phyloP scores from a whole-genome alignment of 2,888 invertebrate species.

The Julus scandinavius region DNA sequence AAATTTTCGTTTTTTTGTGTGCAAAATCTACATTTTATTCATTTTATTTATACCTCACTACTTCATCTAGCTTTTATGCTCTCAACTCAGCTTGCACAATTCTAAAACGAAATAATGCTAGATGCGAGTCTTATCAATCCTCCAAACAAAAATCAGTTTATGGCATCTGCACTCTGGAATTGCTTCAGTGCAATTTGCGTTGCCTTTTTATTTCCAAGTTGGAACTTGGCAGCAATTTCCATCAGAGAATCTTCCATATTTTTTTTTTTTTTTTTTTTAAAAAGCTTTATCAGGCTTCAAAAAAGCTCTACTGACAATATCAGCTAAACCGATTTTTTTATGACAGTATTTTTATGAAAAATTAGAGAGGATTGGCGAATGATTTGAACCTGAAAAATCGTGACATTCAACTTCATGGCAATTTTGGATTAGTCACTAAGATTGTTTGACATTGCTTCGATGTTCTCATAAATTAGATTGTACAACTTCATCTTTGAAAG shows the following conservation, averaged over 20 bases:
- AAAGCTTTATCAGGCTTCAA: neutral
- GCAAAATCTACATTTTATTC: neutral
- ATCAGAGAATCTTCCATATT: neutral
- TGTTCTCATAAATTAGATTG: neutral
- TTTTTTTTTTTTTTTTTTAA: no score
- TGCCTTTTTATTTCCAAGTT: neutral
- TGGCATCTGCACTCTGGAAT: neutral
- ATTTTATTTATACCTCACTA: neutral
- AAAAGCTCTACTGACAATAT: neutral
- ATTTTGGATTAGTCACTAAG: neutral
- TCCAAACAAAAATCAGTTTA: constrained; percentile 37
- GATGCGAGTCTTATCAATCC: neutral
- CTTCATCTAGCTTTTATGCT: no score
- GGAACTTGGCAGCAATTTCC: neutral
- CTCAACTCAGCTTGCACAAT: neutral
- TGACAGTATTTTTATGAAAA: neutral
- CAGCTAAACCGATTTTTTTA: neutral
- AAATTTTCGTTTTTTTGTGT: neutral
- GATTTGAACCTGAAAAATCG: neutral
- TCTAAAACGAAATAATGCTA: neutral
- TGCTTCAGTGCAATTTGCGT: neutral
- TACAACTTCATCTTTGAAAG: neutral
- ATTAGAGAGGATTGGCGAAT: neutral
- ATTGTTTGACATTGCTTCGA: neutral
- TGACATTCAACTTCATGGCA: neutral